These are phyloP conservation scores for Stomorhina lunata DNA, from an alignment of 2,888 invertebrate species.

Conservation along the genomic window DNA sequence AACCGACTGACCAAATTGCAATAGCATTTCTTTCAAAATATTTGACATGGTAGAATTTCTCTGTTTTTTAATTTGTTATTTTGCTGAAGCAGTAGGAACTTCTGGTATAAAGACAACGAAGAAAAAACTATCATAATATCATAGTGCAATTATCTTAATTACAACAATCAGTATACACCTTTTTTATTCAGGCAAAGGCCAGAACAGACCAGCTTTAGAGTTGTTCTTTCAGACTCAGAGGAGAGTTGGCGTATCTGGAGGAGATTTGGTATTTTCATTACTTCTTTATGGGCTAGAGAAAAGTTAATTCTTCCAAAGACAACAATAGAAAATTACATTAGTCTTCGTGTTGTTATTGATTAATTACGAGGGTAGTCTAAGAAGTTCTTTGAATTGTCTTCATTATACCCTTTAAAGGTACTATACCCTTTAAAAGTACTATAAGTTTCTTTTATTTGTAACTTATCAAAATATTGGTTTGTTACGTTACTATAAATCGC, in stretches of 20 bases:
- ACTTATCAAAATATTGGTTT: too few relatives aligned
- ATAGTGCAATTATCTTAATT: conserved; percentile 66
- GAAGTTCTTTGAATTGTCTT: too few relatives aligned
- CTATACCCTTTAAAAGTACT: too few relatives aligned
- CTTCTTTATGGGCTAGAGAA: conserved; percentile 24
- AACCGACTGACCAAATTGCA: conserved; percentile 37
- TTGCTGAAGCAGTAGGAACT: conserved; percentile 44
- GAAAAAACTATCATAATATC: conserved; percentile 45
- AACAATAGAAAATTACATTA: conserved; percentile 20
- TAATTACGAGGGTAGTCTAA: too few relatives aligned
- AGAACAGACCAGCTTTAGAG: conserved; percentile 24
- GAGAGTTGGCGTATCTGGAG: background rate
- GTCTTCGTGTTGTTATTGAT: background rate
- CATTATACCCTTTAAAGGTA: too few relatives aligned
- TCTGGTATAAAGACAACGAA: background rate
- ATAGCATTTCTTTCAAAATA: conserved; percentile 29
- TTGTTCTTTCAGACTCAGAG: background rate
- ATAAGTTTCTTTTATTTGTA: too few relatives aligned
- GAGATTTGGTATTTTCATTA: background rate
- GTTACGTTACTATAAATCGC: too few relatives aligned
- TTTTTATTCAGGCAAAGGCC: too few relatives aligned
- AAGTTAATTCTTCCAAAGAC: background rate
- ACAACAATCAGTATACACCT: conserved; percentile 65
- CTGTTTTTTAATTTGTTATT: conserved; percentile 63
- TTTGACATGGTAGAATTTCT: conserved; percentile 33